phyloP scores from a whole-genome alignment of 1,140 invertebrate species.

The Caenorhabditis tropicalis region DNA sequence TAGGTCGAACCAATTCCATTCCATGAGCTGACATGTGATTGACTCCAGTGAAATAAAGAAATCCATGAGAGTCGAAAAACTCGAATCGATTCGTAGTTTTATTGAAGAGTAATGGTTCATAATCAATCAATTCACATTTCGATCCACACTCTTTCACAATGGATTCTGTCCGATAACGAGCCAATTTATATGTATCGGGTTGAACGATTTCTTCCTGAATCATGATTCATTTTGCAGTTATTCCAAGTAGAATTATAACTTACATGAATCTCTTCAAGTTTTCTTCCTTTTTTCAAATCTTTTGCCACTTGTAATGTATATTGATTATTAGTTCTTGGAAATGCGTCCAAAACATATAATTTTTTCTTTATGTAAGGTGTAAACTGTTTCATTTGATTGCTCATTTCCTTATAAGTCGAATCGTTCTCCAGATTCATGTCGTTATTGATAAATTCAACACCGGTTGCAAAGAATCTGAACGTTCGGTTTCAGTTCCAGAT shows the following conservation, averaged over 20 bases:
- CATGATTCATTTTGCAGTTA: background rate
- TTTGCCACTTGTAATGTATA: background rate
- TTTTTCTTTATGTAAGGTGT: background rate
- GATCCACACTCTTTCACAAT: slow-evolving; percentile 18
- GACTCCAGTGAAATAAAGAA: slow-evolving; percentile 9
- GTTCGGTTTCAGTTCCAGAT: no score
- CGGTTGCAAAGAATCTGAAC: background rate
- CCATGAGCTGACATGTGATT: slow-evolving; percentile 3
- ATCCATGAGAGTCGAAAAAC: background rate
- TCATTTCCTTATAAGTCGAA: slow-evolving; percentile 6
- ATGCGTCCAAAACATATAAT: background rate
- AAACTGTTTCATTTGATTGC: background rate
- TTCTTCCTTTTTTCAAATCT: background rate
- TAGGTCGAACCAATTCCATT: background rate
- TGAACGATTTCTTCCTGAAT: slow-evolving; percentile 13
- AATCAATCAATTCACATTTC: slow-evolving; percentile 17
- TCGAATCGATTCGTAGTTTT: background rate
- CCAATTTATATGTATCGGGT: background rate
- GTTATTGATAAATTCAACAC: background rate
- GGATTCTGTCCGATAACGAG: background rate
- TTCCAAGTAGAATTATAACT: background rate
- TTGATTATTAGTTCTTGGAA: slow-evolving; percentile 9
- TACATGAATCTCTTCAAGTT: background rate
- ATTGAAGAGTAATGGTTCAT: background rate
- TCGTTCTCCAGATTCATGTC: background rate